Percentiles rank a stretch among this genome's conserved stretches.
phyloP scores from a whole-genome alignment of 2,888 invertebrate genomes.

The Dinocampus coccinellae region DNA sequence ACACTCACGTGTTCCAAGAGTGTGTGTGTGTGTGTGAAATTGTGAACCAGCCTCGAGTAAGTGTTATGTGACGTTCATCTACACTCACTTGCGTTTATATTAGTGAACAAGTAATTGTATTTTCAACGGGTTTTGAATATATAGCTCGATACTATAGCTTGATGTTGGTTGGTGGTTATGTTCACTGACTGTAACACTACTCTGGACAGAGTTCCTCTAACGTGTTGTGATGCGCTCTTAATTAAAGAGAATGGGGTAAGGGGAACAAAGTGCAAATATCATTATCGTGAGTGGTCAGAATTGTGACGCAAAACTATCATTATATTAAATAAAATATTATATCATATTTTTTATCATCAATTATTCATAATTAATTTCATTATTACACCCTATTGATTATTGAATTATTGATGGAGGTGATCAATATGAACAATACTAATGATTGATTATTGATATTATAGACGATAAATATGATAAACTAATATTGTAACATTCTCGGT shows the following conservation, averaged over 20 bases:
- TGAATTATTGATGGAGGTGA: slow-evolving; percentile 22
- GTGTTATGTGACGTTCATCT: slow-evolving; percentile 10
- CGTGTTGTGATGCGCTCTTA: slow-evolving; percentile 26
- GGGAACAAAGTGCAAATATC: slow-evolving; percentile 22
- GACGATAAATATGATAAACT: slow-evolving; percentile 13
- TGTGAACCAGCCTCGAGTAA: neutral
- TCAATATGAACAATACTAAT: slow-evolving; percentile 8
- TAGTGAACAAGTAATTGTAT: slow-evolving; percentile 42
- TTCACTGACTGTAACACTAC: slow-evolving; percentile 24
- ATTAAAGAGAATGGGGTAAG: slow-evolving; percentile 24
- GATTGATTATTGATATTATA: slow-evolving; percentile 11
- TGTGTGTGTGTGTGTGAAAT: slow-evolving; percentile 7
- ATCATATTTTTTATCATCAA: neutral
- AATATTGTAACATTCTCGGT: slow-evolving; percentile 7
- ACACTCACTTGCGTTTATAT: slow-evolving; percentile 3
- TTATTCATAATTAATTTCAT: neutral
- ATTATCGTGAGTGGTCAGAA: slow-evolving; percentile 32
- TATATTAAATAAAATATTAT: neutral
- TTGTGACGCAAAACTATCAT: neutral
- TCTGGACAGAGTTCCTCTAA: slow-evolving; percentile 14
- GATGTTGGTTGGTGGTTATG: slow-evolving; percentile 34
- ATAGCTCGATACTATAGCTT: slow-evolving; percentile 18
- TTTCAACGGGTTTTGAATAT: slow-evolving; percentile 40
- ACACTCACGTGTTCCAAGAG: slow-evolving; percentile 10
- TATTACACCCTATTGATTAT: neutral